Evolutionary conservation across 1,140 invertebrate species (phyloP), one percentile per base, ranked within the genome.

Genomic region (Scaptomyza hsui): DNA sequence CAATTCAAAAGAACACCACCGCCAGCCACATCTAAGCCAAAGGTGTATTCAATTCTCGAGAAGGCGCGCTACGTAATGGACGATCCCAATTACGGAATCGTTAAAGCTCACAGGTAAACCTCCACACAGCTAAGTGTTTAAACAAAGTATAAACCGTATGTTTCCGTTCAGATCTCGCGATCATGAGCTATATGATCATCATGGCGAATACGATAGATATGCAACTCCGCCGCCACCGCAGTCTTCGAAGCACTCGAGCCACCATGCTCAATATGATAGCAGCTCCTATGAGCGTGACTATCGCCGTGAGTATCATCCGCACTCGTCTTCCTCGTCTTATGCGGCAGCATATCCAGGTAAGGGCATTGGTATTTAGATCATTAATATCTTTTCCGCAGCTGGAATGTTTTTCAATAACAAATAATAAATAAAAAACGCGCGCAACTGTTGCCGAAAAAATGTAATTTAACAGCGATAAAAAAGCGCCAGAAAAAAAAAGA

Each of bases 31-130:
- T 63, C 94, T 2, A 94, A 94, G 71, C 93, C 94, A 16, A 96
- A 96, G 91, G 95, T 96, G 1, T 94, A 96, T 89, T 96, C 95
- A 51, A 97, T 97, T 72, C 92, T 97, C 74, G 96, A 97, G 91
- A 93, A 95, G 59, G 96, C 96, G 0, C 93, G 96, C 53, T 93
- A 94, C 47, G 95, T 96, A 12, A 96, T 97, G 95, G 95, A 96
- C 89, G 94, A 95, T 89, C 94, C 93, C 62, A 95, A 95, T 64
- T 94, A 90, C 69, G 82, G 85, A n/a, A 80, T 90, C 29, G 86
- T 90, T 41, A 90, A 90, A 13, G 72, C 89, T 13, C 89, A 90
- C 55, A 90, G 89, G 89, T 80, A 68, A 37, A 37, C 32, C n/a
- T 1, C 12, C 2, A 29, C 6, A 9, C 9, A 29, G 26, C 26